Percentiles rank a stretch among this genome's conserved stretches.
Conservation (phyloP, 2,888 invertebrate species). For the Pachycephus smyrnensis region DNA sequence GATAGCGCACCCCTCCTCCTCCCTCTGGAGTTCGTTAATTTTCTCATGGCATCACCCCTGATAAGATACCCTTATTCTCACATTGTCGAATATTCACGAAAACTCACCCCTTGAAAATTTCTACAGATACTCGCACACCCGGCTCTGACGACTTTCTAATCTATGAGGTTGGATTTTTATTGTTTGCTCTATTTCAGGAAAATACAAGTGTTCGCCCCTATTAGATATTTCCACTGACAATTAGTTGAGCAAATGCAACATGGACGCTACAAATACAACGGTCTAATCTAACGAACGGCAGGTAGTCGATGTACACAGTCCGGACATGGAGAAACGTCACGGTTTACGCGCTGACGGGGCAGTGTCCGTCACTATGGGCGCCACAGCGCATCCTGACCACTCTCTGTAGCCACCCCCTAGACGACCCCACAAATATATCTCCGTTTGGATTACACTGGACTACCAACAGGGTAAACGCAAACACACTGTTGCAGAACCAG, state of each 20-base stretch:
- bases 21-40: constrained; percentile 12
- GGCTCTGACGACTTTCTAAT: neutral
- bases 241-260: neutral
- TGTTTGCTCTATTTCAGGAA: neutral
- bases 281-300: neutral
- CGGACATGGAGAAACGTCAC: constrained; percentile 42
- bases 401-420: constrained; percentile 24
- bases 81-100: neutral
- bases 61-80: neutral
- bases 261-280: neutral
- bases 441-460: constrained; percentile 58
- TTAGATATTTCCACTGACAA: neutral
- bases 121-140: neutral
- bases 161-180: neutral
- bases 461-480: constrained; percentile 54
- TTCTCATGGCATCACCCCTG: constrained; percentile 1
- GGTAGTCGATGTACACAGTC: neutral
- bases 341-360: constrained; percentile 57
- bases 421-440: constrained; percentile 42
- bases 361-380: constrained; percentile 50
- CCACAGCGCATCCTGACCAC: constrained; percentile 37
- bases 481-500: constrained; percentile 34
- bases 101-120: neutral
- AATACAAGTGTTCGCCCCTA: neutral
- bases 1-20: constrained; percentile 16